phyloP scores from a whole-genome alignment of 2,888 invertebrate species.

The Cephus rjabovi region DNA sequence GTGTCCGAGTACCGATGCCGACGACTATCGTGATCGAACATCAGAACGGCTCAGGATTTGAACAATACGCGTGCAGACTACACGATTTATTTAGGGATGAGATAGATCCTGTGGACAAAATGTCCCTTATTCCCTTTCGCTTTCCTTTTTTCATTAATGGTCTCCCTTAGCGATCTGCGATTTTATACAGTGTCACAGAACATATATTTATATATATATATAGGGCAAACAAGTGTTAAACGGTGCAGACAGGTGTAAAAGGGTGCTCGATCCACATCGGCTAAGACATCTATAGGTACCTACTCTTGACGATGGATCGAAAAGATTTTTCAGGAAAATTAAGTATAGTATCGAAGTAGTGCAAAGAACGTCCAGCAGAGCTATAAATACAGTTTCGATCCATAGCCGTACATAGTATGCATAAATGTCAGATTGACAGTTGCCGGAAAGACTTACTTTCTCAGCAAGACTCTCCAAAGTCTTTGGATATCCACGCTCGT shows the following conservation, averaged over 20 bases:
- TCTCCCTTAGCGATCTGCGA: conserved; percentile 19
- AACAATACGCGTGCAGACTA: conserved; percentile 17
- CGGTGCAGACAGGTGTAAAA: conserved; percentile 63
- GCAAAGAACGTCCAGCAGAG: neutral
- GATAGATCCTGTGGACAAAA: neutral
- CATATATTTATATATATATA: conserved; percentile 25
- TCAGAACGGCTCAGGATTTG: neutral
- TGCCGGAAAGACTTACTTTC: conserved; percentile 69
- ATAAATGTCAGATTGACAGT: neutral
- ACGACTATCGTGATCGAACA: neutral
- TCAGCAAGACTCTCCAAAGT: conserved; percentile 92
- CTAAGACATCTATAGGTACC: conserved; percentile 60
- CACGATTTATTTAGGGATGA: neutral
- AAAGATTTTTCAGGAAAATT: neutral
- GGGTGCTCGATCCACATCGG: conserved; percentile 64
- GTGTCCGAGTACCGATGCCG: neutral
- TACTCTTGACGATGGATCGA: conserved; percentile 4
- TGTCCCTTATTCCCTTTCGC: neutral
- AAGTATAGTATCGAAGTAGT: neutral
- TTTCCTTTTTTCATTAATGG: conserved; percentile 7
- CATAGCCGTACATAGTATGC: neutral
- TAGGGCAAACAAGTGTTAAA: conserved; percentile 58
- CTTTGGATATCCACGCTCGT: conserved; percentile 87
- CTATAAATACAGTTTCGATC: neutral
- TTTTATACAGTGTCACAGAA: conserved; percentile 26